These are phyloP conservation scores for Myotis lucifugus DNA, from an alignment of 2,113 vertebrate genomes.

Conservation along the genomic window DNA sequence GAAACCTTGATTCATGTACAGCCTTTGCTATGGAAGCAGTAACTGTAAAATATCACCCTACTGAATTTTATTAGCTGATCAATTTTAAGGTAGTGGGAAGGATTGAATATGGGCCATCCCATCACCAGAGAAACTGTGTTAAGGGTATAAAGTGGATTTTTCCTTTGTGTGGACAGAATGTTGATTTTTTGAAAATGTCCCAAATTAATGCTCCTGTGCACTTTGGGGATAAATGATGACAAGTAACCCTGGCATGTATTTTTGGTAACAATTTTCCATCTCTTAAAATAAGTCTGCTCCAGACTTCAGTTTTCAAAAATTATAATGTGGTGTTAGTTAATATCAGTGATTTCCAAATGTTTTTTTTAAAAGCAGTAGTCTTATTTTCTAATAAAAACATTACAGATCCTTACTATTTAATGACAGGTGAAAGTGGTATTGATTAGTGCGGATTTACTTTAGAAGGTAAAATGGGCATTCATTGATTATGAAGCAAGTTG, in stretches of 20 bases:
- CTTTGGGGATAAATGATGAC: background rate
- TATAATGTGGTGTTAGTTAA: background rate
- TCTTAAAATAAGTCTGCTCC: background rate
- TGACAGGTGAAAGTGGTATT: background rate
- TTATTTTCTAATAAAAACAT: background rate
- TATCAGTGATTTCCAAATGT: background rate
- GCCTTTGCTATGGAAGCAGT: background rate
- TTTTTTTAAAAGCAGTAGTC: background rate
- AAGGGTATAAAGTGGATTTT: background rate
- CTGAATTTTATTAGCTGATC: background rate
- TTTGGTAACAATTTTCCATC: background rate
- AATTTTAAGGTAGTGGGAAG: background rate
- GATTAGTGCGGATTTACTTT: background rate
- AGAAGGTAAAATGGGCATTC: background rate
- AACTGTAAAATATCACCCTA: background rate
- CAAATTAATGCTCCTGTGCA: slow-evolving; percentile 1
- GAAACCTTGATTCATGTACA: background rate
- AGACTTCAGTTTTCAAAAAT: background rate
- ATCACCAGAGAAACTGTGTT: slow-evolving; percentile 50
- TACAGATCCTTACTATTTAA: background rate
- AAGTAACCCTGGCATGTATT: background rate
- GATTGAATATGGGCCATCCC: background rate
- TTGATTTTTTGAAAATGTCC: background rate
- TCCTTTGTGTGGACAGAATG: slow-evolving; percentile 2
- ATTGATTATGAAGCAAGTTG: background rate